Evolutionary conservation across 2,888 invertebrate genomes (phyloP).

Genomic region (Andricus curvator): DNA sequence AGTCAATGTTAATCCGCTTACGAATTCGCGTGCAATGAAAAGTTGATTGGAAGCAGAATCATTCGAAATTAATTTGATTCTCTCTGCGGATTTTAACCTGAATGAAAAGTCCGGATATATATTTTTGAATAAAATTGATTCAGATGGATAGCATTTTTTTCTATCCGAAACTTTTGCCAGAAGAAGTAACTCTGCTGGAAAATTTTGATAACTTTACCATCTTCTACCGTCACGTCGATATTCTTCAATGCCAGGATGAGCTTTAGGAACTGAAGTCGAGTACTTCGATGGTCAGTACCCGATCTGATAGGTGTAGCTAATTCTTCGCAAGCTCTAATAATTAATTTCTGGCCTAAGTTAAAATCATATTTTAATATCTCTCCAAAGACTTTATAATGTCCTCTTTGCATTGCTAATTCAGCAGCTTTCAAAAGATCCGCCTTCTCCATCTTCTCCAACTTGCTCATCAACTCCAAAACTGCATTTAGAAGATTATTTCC

Average conservation of each 20-base stretch:
- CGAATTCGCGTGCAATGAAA: no score
- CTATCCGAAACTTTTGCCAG: no score
- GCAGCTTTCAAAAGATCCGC: conserved; percentile 79
- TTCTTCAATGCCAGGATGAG: conserved; percentile 82
- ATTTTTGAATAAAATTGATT: no score
- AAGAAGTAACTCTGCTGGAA: conserved; percentile 11
- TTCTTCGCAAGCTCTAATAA: conserved; percentile 63
- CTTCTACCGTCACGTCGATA: conserved; percentile 80
- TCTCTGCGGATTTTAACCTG: no score
- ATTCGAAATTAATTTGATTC: no score
- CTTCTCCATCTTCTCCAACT: conserved; percentile 79
- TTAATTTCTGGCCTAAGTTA: conserved; percentile 62
- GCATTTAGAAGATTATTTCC: conserved; percentile 81
- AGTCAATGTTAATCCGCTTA: no score
- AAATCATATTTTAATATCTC: conserved; percentile 63
- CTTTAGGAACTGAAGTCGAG: conserved; percentile 83
- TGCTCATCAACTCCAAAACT: conserved; percentile 78
- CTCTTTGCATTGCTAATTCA: conserved; percentile 83
- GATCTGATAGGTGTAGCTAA: conserved; percentile 62
- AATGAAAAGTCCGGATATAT: no score
- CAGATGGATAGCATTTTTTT: no score
- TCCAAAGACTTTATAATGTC: conserved; percentile 79
- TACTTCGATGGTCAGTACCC: conserved; percentile 69
- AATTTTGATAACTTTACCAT: conserved; percentile 60
- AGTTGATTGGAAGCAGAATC: no score